Evolutionary conservation across 1,140 invertebrate genomes (phyloP).

Genomic region (Nomia melanderi): DNA sequence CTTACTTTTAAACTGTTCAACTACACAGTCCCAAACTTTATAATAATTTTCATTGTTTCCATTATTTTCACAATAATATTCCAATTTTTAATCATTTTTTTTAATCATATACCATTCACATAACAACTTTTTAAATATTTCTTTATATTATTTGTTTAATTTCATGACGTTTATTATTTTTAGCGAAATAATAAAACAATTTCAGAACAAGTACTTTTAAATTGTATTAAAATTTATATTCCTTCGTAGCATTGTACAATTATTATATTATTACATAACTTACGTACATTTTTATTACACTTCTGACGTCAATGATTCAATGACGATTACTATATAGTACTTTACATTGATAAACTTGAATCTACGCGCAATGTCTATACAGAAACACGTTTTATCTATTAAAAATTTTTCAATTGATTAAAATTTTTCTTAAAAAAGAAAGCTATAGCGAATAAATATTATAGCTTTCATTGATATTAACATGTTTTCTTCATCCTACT

Average conservation of each 20-base stretch:
- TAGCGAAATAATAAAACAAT: not conserved
- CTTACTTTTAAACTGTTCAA: constrained; percentile 2
- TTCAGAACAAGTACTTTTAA: not conserved
- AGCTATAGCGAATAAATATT: not conserved
- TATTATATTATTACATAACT: not conserved
- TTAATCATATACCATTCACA: not conserved
- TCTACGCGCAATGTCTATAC: not conserved
- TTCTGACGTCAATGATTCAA: not conserved
- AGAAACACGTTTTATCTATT: not conserved
- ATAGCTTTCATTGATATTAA: too few relatives aligned
- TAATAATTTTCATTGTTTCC: not conserved
- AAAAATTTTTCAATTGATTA: constrained; percentile 1
- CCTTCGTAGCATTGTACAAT: too few relatives aligned
- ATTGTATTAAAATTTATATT: not conserved
- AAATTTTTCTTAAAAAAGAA: not conserved
- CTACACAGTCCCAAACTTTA: not conserved
- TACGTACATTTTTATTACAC: not conserved
- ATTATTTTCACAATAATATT: not conserved
- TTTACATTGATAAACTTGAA: not conserved
- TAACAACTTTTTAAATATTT: not conserved
- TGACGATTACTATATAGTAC: not conserved
- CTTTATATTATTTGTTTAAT: not conserved
- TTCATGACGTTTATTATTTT: too few relatives aligned
- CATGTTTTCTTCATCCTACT: too few relatives aligned
- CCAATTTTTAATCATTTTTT: not conserved